These are phyloP conservation scores for Malurus elegans DNA, from an alignment of 2,113 vertebrate species.

Conservation along the genomic window DNA sequence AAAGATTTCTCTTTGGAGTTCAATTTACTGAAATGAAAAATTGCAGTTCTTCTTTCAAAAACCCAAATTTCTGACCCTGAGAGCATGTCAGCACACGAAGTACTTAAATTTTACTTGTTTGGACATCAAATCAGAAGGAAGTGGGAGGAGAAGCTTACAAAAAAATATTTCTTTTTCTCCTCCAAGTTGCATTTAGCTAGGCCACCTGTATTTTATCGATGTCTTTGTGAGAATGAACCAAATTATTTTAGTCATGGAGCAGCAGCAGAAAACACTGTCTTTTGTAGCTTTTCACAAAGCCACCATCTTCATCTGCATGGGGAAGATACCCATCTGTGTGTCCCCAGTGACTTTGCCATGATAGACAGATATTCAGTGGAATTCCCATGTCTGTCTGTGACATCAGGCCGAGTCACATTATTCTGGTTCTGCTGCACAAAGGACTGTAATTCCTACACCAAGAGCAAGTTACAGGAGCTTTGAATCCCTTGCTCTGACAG, in stretches of 20 bases:
- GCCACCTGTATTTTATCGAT: not conserved
- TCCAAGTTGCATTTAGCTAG: not conserved
- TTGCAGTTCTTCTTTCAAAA: not conserved
- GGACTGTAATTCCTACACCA: not conserved
- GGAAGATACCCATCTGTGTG: not conserved
- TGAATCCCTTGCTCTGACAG: not conserved
- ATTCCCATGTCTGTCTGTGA: fast-evolving
- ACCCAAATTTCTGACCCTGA: not conserved
- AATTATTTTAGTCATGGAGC: not conserved
- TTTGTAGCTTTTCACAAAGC: not conserved
- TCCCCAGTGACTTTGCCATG: not conserved
- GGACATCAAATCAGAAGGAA: not conserved
- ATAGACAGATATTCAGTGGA: not conserved
- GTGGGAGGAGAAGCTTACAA: not conserved
- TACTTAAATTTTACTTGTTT: not conserved
- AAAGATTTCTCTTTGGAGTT: not conserved
- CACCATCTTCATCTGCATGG: not conserved
- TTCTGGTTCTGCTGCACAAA: not conserved
- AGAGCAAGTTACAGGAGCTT: not conserved
- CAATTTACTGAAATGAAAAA: not conserved
- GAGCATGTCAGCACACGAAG: not conserved
- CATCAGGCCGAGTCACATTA: not conserved
- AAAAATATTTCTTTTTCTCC: not conserved
- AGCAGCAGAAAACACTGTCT: not conserved
- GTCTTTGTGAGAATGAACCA: not conserved